Percentiles rank a stretch among this genome's conserved stretches.
Evolutionary conservation across 2,113 vertebrate species (phyloP).

Genomic region (Cromileptes altivelis): DNA sequence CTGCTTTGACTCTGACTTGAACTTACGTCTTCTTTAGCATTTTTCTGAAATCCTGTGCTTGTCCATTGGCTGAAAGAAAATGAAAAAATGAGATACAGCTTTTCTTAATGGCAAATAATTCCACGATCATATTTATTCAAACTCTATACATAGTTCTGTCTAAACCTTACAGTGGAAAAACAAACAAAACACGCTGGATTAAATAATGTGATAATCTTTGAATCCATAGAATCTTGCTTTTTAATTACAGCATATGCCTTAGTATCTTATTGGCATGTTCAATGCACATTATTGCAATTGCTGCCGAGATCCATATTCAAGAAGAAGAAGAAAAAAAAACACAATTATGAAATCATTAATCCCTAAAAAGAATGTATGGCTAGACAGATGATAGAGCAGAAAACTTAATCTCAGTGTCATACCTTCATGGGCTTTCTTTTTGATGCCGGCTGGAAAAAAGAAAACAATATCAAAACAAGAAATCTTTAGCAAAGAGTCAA

Average conservation of each 20-base stretch:
- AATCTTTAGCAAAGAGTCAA: background rate
- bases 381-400: background rate
- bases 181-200: background rate
- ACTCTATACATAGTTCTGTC: background rate
- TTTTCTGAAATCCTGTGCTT: conserved; percentile 78
- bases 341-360: background rate
- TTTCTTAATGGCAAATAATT: background rate
- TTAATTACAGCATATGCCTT: too few relatives aligned
- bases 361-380: background rate
- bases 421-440: conserved; percentile 80
- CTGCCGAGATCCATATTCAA: background rate
- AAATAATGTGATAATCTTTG: background rate
- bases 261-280: background rate
- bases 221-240: background rate
- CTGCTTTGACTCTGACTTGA: background rate
- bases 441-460: conserved; percentile 81
- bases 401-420: background rate
- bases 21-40: conserved; percentile 85
- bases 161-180: background rate
- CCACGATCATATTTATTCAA: background rate
- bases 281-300: background rate
- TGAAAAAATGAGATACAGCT: background rate
- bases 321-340: background rate
- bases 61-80: conserved; percentile 43
- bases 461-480: conserved; percentile 11